phyloP scores from a whole-genome alignment of 2,113 vertebrate species.

The Elaphurus davidianus region DNA sequence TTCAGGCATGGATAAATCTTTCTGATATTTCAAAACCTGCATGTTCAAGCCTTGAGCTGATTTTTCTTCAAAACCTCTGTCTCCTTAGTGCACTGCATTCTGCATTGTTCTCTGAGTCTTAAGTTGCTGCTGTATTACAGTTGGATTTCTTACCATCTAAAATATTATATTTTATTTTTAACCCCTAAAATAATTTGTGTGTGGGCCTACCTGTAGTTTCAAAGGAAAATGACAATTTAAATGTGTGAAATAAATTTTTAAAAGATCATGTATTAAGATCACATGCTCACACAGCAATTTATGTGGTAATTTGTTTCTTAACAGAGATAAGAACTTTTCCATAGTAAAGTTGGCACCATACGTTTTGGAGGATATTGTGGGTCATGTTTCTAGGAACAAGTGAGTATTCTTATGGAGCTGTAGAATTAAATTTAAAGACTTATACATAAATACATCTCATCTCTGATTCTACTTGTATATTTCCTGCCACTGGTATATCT shows the following conservation, averaged over 20 bases:
- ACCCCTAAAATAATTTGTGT: not conserved
- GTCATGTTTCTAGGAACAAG: not conserved
- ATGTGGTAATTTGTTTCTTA: not conserved
- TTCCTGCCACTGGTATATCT: not conserved
- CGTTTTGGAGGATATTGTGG: not conserved
- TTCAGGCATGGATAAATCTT: not conserved
- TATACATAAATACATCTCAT: not conserved
- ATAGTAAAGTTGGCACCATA: not conserved
- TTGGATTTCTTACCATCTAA: not conserved
- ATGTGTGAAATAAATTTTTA: not conserved
- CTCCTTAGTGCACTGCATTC: not conserved
- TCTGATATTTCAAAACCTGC: not conserved
- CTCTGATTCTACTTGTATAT: not conserved
- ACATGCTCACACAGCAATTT: not conserved
- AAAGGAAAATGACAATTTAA: not conserved
- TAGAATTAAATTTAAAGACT: conserved; percentile 14
- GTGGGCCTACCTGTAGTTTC: not conserved
- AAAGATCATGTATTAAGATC: not conserved
- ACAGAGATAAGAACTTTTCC: not conserved
- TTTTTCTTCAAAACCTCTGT: not conserved
- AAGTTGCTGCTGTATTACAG: not conserved
- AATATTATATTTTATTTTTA: not conserved
- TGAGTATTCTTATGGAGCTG: not conserved
- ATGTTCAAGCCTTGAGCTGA: not conserved
- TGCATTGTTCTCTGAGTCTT: not conserved